Evolutionary conservation across 1,140 invertebrate species (phyloP).

Genomic region (Caerostris extrusa): DNA sequence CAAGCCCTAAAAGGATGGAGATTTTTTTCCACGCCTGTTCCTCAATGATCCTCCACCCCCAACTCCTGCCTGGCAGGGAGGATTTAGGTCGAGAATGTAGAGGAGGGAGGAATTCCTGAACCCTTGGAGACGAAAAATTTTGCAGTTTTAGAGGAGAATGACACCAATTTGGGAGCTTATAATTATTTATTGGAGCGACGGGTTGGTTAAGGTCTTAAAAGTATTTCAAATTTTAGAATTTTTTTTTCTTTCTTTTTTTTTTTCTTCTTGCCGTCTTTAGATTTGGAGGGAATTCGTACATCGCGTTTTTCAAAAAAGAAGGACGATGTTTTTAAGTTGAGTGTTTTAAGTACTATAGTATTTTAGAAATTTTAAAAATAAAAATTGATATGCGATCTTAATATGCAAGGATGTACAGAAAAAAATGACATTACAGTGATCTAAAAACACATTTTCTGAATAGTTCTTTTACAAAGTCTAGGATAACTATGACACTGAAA

Average conservation of each 20-base stretch:
- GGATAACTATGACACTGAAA: too few relatives aligned
- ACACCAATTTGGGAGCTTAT: background rate
- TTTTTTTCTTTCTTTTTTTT: background rate
- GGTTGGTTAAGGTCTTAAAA: background rate
- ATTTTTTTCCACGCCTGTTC: constrained; percentile 44
- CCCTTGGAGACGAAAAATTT: constrained; percentile 1
- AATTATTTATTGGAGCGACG: background rate
- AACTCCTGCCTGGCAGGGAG: background rate
- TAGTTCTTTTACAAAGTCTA: too few relatives aligned
- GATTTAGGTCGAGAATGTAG: background rate
- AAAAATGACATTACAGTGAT: too few relatives aligned
- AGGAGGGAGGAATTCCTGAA: background rate
- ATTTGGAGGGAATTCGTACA: too few relatives aligned
- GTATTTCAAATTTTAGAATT: background rate
- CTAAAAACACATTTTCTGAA: too few relatives aligned
- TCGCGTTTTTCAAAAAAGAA: too few relatives aligned
- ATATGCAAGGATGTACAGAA: too few relatives aligned
- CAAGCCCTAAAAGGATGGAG: constrained; percentile 53
- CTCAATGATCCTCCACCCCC: background rate
- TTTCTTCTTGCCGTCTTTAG: too few relatives aligned
- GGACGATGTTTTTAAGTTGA: too few relatives aligned
- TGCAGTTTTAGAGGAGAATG: constrained; percentile 38
- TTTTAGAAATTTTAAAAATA: too few relatives aligned
- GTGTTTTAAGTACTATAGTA: too few relatives aligned
- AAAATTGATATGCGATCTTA: too few relatives aligned